phyloP scores from a whole-genome alignment of 2,888 invertebrate species.

The Schizaphis graminum region DNA sequence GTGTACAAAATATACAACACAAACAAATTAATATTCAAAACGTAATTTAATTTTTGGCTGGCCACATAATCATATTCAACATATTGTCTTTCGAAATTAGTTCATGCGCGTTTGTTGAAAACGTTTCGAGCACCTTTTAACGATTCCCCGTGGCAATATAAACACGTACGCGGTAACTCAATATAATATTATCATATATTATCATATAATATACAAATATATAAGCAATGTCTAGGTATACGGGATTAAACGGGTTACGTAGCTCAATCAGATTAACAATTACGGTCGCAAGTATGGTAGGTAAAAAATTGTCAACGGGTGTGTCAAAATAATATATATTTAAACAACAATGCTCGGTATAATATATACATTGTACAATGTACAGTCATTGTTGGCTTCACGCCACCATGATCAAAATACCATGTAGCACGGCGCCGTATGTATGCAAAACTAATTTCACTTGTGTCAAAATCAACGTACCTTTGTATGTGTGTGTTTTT shows the following conservation, averaged over 20 bases:
- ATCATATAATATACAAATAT: neutral
- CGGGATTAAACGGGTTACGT: slow-evolving; percentile 43
- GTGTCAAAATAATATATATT: slow-evolving; percentile 27
- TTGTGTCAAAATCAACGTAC: neutral
- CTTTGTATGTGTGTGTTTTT: neutral
- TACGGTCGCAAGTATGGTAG: too few species aligned
- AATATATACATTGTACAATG: neutral
- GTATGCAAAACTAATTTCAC: slow-evolving; percentile 51
- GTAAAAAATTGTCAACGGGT: neutral
- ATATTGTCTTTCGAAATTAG: slow-evolving; percentile 44
- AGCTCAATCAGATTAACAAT: slow-evolving; percentile 39
- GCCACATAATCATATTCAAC: neutral
- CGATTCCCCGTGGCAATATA: neutral
- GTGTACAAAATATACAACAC: neutral
- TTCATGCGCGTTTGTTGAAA: neutral
- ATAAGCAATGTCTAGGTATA: neutral
- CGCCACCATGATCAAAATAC: neutral
- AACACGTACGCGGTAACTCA: slow-evolving; percentile 3
- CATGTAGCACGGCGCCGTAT: slow-evolving; percentile 27
- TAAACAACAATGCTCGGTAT: neutral
- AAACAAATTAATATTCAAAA: slow-evolving; percentile 28
- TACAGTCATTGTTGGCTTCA: neutral
- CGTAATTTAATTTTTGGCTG: slow-evolving; percentile 28
- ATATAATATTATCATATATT: neutral
- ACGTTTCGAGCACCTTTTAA: slow-evolving; percentile 33